Conservation (phyloP, 2,888 invertebrate species). For the Tinea semifulvella region DNA sequence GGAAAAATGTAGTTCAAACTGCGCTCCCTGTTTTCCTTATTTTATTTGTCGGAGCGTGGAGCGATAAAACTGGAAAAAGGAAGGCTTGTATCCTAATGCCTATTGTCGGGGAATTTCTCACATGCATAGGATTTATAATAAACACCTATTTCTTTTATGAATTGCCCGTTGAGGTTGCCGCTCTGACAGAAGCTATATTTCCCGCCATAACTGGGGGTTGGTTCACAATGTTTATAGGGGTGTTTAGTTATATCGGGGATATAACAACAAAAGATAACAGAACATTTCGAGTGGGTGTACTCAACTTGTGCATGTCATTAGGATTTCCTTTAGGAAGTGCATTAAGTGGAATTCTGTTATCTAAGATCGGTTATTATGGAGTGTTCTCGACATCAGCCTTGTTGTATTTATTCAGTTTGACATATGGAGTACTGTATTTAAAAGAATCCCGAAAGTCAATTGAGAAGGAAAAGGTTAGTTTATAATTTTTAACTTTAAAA, state of each 20-base stretch:
- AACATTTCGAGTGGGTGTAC: slow-evolving; percentile 70
- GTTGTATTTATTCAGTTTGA: slow-evolving; percentile 76
- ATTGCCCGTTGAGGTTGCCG: slow-evolving; percentile 81
- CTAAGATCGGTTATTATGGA: slow-evolving; percentile 81
- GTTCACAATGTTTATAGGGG: slow-evolving; percentile 68
- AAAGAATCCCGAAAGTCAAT: slow-evolving; percentile 59
- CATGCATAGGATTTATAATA: slow-evolving; percentile 78
- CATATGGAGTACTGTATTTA: slow-evolving; percentile 75
- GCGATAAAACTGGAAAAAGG: slow-evolving; percentile 72
- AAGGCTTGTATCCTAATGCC: slow-evolving; percentile 86
- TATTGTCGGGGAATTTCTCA: slow-evolving; percentile 80
- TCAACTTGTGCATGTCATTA: slow-evolving; percentile 75
- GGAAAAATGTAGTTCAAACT: slow-evolving; percentile 86
- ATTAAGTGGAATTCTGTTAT: slow-evolving; percentile 78
- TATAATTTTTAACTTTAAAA: not conserved
- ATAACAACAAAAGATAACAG: slow-evolving; percentile 67
- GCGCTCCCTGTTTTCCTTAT: slow-evolving; percentile 83
- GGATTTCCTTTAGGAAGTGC: slow-evolving; percentile 90
- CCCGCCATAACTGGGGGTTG: slow-evolving; percentile 82
- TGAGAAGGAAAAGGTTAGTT: slow-evolving; percentile 27
- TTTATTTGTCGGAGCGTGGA: slow-evolving; percentile 84
- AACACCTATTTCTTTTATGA: slow-evolving; percentile 83
- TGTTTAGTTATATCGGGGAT: slow-evolving; percentile 72
- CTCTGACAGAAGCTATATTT: slow-evolving; percentile 80
- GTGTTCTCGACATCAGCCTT: slow-evolving; percentile 77